phyloP scores from a whole-genome alignment of 2,113 vertebrate genomes.

The Riparia riparia region DNA sequence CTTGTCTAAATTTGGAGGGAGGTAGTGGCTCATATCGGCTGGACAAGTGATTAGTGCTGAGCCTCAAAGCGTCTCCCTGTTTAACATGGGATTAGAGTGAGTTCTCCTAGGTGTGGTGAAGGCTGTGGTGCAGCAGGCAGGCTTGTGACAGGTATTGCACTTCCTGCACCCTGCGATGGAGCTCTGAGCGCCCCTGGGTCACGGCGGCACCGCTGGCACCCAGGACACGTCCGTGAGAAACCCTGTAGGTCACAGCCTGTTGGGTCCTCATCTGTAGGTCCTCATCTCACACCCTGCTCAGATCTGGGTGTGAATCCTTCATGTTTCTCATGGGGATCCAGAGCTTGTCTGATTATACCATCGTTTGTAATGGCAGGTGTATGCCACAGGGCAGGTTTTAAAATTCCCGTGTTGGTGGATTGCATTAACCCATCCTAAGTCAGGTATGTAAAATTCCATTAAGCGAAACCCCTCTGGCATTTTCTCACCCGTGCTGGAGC shows the following conservation, averaged over 20 bases:
- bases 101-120: background rate
- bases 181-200: background rate
- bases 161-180: background rate
- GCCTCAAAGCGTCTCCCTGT: background rate
- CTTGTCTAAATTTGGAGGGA: background rate
- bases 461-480: conserved; percentile 63
- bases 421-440: conserved; percentile 73
- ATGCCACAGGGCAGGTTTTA: conserved; percentile 69
- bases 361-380: conserved; percentile 69
- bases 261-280: background rate
- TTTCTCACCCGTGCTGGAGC: conserved; percentile 58
- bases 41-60: background rate
- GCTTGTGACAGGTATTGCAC: background rate
- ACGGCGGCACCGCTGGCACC: background rate
- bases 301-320: background rate
- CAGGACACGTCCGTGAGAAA: rapidly evolving
- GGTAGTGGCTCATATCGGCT: conserved; percentile 50
- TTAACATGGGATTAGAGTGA: background rate
- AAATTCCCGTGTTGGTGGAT: conserved; percentile 64
- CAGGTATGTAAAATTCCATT: conserved; percentile 74
- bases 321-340: background rate
- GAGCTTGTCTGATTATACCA: conserved; percentile 53
- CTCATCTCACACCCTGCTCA: background rate
- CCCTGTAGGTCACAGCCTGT: rapidly evolving
- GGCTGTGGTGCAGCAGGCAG: background rate